A percentile compares a stretch with the other conserved stretches of the same genome.
Evolutionary conservation across 1,140 invertebrate genomes (phyloP).

Genomic region (Drosophila gunungcola): DNA sequence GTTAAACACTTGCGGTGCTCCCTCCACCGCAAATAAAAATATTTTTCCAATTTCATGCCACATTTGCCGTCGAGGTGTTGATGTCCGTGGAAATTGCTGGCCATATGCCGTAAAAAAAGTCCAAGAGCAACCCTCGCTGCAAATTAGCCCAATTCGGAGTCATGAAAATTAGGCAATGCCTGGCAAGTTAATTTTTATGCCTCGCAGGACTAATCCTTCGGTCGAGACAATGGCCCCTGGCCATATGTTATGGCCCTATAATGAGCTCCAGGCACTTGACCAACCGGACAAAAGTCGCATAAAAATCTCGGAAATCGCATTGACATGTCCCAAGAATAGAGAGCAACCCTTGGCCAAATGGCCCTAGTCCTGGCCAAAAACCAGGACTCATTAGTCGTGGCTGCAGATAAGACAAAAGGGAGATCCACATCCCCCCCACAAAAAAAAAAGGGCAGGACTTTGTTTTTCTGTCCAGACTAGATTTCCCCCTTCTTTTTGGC

Average conservation of each 20-base stretch:
- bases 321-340: slow-evolving; percentile 55
- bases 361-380: slow-evolving; percentile 38
- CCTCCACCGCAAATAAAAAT: slow-evolving; percentile 36
- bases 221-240: slow-evolving; percentile 60
- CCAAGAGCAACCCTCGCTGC: slow-evolving; percentile 12
- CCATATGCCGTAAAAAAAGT: slow-evolving; percentile 61
- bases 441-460: not conserved
- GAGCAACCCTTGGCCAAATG: slow-evolving; percentile 42
- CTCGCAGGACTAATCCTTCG: slow-evolving; percentile 49
- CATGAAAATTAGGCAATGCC: slow-evolving; percentile 61
- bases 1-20: slow-evolving; percentile 65
- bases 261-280: slow-evolving; percentile 65
- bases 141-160: slow-evolving; percentile 64
- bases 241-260: slow-evolving; percentile 76
- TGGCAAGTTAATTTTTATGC: slow-evolving; percentile 70
- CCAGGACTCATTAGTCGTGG: slow-evolving; percentile 67
- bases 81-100: slow-evolving; percentile 62
- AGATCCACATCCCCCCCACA: slow-evolving; percentile 2
- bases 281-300: slow-evolving; percentile 39
- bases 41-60: slow-evolving; percentile 77
- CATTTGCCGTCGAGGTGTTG: slow-evolving; percentile 76
- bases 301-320: slow-evolving; percentile 80
- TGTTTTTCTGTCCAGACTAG: slow-evolving; percentile 47
- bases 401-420: slow-evolving; percentile 70
- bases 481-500: slow-evolving; percentile 22